Evolutionary conservation across 2,797 vertebrate species (phyloP), one percentile per base, ranked within the genome.

Genomic region (Euthynnus affinis): DNA sequence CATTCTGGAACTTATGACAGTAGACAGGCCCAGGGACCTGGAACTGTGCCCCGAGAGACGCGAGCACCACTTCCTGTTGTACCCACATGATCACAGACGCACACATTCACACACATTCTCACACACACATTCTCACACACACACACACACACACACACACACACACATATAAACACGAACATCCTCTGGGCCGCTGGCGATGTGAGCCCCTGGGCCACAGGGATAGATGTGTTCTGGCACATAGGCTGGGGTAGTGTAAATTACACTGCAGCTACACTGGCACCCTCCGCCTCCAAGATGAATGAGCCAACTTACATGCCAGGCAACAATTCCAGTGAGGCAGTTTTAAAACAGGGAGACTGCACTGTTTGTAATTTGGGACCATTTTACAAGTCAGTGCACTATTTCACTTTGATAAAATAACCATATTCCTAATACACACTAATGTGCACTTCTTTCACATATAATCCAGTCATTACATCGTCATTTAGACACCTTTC

Each of bases 21-120:
- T 86, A 92, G 89, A 93, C 93, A 90, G 91, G 77, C 91, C 80
- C 84, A 81, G 83, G 78, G 88, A 89, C 91, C 91, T 92, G 93
- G 92, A 94, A 85, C 81, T 40, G 12, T 76, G 87, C 89, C 91
- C 80, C 78, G 9, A 75, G 88, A 93, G 93, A 94, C 88, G 81
- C 57, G 86, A 88, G 83, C 83, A 83, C 80, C 76, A 88, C 91
- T 90, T 91, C 89, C 90, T 90, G 85, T 85, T 84, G 81, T 85
- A 69, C 87, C 86, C 87, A 65, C 87, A 88, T 81, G 69, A 88
- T 89, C 83, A 34, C 67, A 76, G 49, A 88, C 63, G 73, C 58
- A 76, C 71, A 65, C 68, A 64, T n/a, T 67, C 78, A 73, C 62
- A 51, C 72, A 64, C 80, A 59, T 42, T 55, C 66, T 67, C 57